Percentiles rank a stretch among this genome's conserved stretches.
phyloP scores from a whole-genome alignment of 2,797 vertebrate species.

The Ctenopoma multispine region DNA sequence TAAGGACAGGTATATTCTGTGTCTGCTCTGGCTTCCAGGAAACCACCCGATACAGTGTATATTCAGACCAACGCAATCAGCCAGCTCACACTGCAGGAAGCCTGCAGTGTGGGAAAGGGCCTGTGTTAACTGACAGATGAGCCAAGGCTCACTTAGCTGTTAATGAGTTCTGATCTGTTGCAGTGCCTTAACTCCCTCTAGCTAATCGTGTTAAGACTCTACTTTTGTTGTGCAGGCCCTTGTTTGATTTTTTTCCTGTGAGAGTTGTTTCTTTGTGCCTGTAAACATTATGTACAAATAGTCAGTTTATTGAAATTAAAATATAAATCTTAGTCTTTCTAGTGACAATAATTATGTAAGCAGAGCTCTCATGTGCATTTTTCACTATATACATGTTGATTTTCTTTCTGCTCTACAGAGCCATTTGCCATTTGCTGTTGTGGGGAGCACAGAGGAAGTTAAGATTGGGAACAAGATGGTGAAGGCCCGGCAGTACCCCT shows the following conservation, averaged over 20 bases:
- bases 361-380: slow-evolving; percentile 13
- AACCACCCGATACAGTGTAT: slow-evolving; percentile 38
- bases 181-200: slow-evolving; percentile 21
- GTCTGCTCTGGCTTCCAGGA: slow-evolving; percentile 62
- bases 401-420: slow-evolving; percentile 83
- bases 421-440: slow-evolving; percentile 97
- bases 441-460: slow-evolving; percentile 97
- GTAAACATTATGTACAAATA: neutral
- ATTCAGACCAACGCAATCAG: slow-evolving; percentile 47
- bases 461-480: slow-evolving; percentile 99
- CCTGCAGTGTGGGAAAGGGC: slow-evolving; percentile 68
- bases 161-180: slow-evolving; percentile 32
- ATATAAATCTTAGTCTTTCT: neutral
- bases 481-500: slow-evolving; percentile 97
- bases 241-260: slow-evolving; percentile 1
- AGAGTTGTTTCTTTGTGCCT: neutral
- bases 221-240: slow-evolving; percentile 10
- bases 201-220: slow-evolving; percentile 30
- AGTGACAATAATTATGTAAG: neutral
- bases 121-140: slow-evolving; percentile 37
- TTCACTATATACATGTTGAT: neutral
- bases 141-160: slow-evolving; percentile 32
- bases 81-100: slow-evolving; percentile 65
- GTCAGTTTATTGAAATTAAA: neutral
- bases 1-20: slow-evolving; percentile 51